phyloP scores from a whole-genome alignment of 2,888 invertebrate species.

The Eupithecia tripunctaria region DNA sequence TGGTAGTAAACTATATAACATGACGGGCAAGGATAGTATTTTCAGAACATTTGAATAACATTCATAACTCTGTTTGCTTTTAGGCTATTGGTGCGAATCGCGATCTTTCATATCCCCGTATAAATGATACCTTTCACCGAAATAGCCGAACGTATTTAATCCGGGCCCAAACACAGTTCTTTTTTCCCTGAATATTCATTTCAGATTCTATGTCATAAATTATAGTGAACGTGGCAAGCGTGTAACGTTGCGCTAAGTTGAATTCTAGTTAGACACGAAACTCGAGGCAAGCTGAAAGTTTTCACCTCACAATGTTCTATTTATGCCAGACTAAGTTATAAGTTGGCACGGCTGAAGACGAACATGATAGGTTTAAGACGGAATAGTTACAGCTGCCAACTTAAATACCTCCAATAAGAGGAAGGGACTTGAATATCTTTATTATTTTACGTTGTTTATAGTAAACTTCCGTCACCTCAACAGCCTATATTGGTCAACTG shows the following conservation, averaged over 20 bases:
- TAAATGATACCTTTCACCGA: background rate
- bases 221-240: slow-evolving; percentile 16
- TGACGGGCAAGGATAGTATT: background rate
- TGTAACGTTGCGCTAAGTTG: slow-evolving; percentile 19
- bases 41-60: background rate
- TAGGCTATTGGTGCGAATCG: background rate
- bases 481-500: too few species aligned
- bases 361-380: background rate
- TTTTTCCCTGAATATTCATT: slow-evolving; percentile 33
- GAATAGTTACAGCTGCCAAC: background rate
- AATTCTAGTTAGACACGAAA: slow-evolving; percentile 22
- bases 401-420: background rate
- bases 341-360: background rate
- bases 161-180: background rate
- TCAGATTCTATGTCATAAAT: slow-evolving; percentile 30
- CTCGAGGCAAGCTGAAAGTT: slow-evolving; percentile 19
- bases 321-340: slow-evolving; percentile 13
- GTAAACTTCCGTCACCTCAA: too few species aligned
- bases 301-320: slow-evolving; percentile 21
- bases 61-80: background rate
- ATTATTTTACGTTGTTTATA: too few species aligned
- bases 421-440: too few species aligned
- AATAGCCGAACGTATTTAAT: background rate
- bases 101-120: background rate
- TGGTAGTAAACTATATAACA: background rate